Conservation (phyloP, 2,888 invertebrate genomes). For the Tachystola acroxantha region DNA sequence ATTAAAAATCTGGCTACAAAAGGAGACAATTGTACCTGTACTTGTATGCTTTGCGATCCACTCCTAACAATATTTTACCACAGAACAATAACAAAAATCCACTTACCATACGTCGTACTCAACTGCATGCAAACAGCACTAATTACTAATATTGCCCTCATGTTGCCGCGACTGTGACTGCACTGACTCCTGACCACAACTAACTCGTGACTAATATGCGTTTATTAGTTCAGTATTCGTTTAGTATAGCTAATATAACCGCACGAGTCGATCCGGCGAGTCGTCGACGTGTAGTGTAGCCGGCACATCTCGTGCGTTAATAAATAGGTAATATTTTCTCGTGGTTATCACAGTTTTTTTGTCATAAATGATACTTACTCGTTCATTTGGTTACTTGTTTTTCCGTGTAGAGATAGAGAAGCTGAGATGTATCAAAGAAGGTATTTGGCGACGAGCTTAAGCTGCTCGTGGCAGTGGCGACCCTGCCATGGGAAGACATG, state of each 20-base stretch:
- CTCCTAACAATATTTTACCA: no score
- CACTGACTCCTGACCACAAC: constrained; percentile 12
- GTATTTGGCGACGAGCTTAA: no score
- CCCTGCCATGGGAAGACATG: no score
- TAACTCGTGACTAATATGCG: neutral
- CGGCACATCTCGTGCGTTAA: neutral
- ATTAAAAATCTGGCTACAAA: no score
- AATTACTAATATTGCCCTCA: constrained; percentile 38
- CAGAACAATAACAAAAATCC: no score
- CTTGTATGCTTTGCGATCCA: no score
- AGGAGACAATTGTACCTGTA: no score
- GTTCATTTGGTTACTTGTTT: no score
- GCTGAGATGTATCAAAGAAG: no score
- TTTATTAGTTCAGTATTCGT: neutral
- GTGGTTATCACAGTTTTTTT: constrained; percentile 6
- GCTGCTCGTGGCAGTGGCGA: no score
- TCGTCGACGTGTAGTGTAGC: neutral
- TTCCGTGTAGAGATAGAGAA: no score
- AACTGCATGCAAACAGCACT: constrained; percentile 38
- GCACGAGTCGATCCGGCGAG: neutral
- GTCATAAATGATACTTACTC: no score
- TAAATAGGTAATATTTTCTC: constrained; percentile 3
- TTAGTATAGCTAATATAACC: neutral
- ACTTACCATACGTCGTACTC: constrained; percentile 38
- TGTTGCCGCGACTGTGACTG: constrained; percentile 28